These are phyloP conservation scores for Syrista parreyssii DNA, from an alignment of 2,888 invertebrate genomes.

Conservation along the genomic window DNA sequence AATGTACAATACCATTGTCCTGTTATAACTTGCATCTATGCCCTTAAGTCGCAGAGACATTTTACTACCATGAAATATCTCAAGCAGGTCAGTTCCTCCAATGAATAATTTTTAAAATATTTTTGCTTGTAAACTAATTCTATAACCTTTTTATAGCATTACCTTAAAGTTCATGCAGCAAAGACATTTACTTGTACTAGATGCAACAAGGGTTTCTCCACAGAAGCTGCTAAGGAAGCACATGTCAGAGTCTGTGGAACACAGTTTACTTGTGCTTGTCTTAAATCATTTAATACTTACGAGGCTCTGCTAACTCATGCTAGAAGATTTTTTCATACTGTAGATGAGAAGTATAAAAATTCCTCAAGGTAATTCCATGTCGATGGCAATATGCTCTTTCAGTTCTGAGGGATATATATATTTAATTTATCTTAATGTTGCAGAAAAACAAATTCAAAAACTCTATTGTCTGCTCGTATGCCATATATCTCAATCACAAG, in stretches of 20 bases:
- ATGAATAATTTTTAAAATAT: not conserved
- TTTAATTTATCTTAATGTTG: constrained; percentile 1
- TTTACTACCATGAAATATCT: constrained; percentile 62
- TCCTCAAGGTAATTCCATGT: constrained; percentile 42
- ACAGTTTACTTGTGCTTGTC: constrained; percentile 59
- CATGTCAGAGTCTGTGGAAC: constrained; percentile 62
- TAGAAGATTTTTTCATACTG: constrained; percentile 53
- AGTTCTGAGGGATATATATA: constrained; percentile 9
- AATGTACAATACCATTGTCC: constrained; percentile 60
- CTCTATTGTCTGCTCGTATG: constrained; percentile 11
- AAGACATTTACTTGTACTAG: constrained; percentile 58
- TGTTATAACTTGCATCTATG: constrained; percentile 55
- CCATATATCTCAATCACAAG: constrained; percentile 19
- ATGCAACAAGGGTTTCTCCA: constrained; percentile 64
- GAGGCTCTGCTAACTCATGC: constrained; percentile 65
- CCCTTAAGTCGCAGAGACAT: constrained; percentile 48
- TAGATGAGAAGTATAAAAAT: constrained; percentile 57
- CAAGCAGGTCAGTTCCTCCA: constrained; percentile 55
- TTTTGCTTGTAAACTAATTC: not conserved
- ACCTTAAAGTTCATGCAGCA: constrained; percentile 65
- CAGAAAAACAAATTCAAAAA: constrained; percentile 36
- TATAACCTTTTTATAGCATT: constrained; percentile 54
- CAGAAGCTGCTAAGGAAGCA: constrained; percentile 60
- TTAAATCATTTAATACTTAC: constrained; percentile 58
- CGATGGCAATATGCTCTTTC: not conserved